Conservation (phyloP, 2,797 vertebrate species). For the Columba guinea region DNA sequence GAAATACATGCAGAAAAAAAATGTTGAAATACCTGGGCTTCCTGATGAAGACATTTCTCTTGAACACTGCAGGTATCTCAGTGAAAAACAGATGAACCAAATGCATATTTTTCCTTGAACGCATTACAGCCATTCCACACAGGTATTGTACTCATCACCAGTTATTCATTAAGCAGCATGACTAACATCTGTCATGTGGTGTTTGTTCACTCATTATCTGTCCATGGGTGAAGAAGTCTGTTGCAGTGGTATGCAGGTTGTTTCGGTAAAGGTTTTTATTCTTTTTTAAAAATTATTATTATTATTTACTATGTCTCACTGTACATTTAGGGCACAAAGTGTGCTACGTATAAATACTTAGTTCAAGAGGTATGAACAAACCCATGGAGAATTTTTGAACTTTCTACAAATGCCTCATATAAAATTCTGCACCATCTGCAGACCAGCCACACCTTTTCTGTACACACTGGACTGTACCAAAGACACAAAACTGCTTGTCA, state of each 20-base stretch:
- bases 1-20: neutral
- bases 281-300: neutral
- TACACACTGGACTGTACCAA: neutral
- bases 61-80: neutral
- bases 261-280: conserved; percentile 31
- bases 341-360: neutral
- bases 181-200: conserved; percentile 64
- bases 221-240: conserved; percentile 43
- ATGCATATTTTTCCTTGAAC: conserved; percentile 30
- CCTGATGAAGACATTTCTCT: conserved; percentile 15
- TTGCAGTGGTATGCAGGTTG: conserved; percentile 51
- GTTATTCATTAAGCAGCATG: conserved; percentile 67
- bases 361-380: neutral
- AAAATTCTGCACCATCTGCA: conserved; percentile 15
- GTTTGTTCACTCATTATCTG: conserved; percentile 69
- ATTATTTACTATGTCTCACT: neutral
- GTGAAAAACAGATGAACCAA: conserved; percentile 38
- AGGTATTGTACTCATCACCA: conserved; percentile 68
- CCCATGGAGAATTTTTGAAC: neutral
- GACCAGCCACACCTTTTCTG: neutral
- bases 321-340: neutral
- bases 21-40: conserved; percentile 8
- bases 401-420: neutral
- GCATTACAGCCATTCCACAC: conserved; percentile 24
- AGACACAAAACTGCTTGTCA: neutral